Evolutionary conservation across 2,888 invertebrate species (phyloP).

Genomic region (Phytoseiulus persimilis): DNA sequence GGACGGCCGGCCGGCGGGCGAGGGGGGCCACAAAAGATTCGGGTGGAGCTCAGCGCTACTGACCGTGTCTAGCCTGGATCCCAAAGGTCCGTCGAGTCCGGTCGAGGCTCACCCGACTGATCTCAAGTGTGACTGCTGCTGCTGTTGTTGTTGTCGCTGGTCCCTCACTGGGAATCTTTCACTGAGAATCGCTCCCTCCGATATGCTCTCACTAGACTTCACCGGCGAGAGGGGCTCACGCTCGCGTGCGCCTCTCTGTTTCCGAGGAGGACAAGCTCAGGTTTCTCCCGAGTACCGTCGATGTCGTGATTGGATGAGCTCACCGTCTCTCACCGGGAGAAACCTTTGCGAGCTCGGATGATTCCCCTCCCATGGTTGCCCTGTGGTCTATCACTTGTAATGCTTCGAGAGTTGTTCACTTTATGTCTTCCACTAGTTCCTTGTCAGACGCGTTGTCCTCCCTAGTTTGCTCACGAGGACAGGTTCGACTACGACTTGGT

Average conservation of each 20-base stretch:
- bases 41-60: neutral
- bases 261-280: too few relatives aligned
- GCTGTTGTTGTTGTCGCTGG: too few relatives aligned
- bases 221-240: too few relatives aligned
- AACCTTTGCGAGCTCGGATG: neutral
- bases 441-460: neutral
- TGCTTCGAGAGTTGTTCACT: neutral
- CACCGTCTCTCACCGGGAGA: neutral
- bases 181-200: neutral
- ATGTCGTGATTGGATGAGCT: too few relatives aligned
- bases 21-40: neutral
- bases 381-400: neutral
- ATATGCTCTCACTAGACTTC: neutral
- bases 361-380: neutral
- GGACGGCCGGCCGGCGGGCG: neutral
- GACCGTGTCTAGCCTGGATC: neutral
- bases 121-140: neutral
- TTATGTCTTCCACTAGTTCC: neutral
- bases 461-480: neutral
- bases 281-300: too few relatives aligned
- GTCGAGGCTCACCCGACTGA: neutral
- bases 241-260: too few relatives aligned
- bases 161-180: neutral
- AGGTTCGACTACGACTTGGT: neutral
- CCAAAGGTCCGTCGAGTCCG: neutral